Base-by-base conservation (phyloP, 2,113 vertebrate genomes). In the Clupea harengus region DNA sequence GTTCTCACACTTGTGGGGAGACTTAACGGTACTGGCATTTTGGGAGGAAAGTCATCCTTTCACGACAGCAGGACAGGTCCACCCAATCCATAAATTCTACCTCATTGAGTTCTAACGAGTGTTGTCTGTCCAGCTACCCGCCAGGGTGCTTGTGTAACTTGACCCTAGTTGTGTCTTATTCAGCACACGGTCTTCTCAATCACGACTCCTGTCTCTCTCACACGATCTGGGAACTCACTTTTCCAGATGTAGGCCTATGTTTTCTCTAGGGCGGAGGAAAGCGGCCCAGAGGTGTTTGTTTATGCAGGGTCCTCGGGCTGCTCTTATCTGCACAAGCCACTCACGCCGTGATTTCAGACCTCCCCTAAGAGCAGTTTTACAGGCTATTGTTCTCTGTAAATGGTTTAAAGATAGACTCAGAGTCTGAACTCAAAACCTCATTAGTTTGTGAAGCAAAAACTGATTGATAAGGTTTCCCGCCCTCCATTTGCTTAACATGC, bases 321-420 rank as follows among this genome's bases (percentile, higher is more conserved):
- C 81, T 83, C 94, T 95, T 95, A 95, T 95, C 95, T 95, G 28
- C 91, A 85, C 91, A 88, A 88, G 88, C 92, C 95, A 95, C 93
- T 94, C 95, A 94, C 91, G 92, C 94, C 86, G 93, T 93, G 95
- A 95, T 95, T 95, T 95, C 92, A 90, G 93, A 91, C 90, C 92
- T 94, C 92, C 93, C 93, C 90, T 85, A 83, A 88, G 67, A 84
- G 39, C 83, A 82, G 88, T 89, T 92, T 94, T 90, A 94, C 92
- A 57, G 93, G 83, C 92, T 91, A 95, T 95, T 95, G 94, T 95
- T 95, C 92, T 75, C 89, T 78, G 85, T 87, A 89, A 93, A 91
- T 93, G 94, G 91, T 91, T 92, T 93, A 91, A 92, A 94, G 93
- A 93, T 92, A 94, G 91, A 86, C 81, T 44, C 64, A 82, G 80